phyloP scores from a whole-genome alignment of 2,113 vertebrate genomes.

The Antechinus flavipes region DNA sequence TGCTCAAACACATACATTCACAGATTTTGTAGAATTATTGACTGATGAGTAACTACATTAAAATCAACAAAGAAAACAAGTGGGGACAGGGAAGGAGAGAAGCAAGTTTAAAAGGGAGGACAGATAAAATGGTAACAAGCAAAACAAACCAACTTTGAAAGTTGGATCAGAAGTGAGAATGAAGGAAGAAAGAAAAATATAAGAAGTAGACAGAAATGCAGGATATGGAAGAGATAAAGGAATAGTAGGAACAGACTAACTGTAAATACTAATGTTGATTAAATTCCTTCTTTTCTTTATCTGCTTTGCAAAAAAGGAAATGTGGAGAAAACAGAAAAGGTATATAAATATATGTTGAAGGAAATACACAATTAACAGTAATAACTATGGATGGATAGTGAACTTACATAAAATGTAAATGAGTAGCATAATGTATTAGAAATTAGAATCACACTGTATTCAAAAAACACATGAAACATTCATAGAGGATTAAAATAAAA shows the following conservation, averaged over 20 bases:
- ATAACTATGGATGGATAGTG: neutral
- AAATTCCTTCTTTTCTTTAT: neutral
- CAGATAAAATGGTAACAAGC: neutral
- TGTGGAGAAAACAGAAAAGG: neutral
- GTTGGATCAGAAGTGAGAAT: neutral
- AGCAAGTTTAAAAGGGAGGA: neutral
- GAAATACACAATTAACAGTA: neutral
- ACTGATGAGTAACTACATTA: neutral
- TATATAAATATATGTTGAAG: neutral
- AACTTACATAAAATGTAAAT: neutral
- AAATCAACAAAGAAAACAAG: neutral
- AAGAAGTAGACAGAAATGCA: neutral
- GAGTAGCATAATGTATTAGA: neutral
- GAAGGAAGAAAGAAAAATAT: neutral
- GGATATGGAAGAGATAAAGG: neutral
- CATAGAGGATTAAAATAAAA: neutral
- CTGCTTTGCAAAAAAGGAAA: neutral
- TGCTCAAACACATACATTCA: neutral
- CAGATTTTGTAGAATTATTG: neutral
- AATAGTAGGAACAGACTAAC: neutral
- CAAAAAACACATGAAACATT: neutral
- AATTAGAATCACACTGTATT: neutral
- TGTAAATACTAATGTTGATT: neutral
- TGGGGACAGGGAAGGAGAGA: neutral
- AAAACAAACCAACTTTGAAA: neutral